These are phyloP conservation scores for Lophius americanus DNA, from an alignment of 2,797 vertebrate genomes.

Conservation along the genomic window DNA sequence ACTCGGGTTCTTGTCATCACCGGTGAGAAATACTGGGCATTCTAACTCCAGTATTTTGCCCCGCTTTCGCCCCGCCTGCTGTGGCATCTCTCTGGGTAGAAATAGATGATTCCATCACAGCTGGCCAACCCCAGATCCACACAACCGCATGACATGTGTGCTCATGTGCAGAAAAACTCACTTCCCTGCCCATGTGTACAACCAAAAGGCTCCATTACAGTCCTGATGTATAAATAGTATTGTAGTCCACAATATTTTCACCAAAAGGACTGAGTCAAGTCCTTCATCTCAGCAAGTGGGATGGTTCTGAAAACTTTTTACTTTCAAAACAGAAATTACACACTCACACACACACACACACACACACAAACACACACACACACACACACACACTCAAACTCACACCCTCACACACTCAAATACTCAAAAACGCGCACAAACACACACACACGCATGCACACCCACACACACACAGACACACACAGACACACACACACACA, in stretches of 20 bases:
- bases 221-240: neutral
- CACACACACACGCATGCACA: too few species aligned
- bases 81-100: conserved; percentile 17
- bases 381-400: too few species aligned
- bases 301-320: too few species aligned
- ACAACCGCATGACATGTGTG: neutral
- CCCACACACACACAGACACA: too few species aligned
- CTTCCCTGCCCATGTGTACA: conserved; percentile 11
- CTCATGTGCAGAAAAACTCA: conserved; percentile 6
- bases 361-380: too few species aligned
- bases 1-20: conserved; percentile 46
- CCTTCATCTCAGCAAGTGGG: too few species aligned
- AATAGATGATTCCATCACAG: conserved; percentile 6
- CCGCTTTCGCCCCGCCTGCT: conserved; percentile 12
- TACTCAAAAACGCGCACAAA: too few species aligned
- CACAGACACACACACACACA: too few species aligned
- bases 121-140: conserved; percentile 36
- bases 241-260: neutral
- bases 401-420: too few species aligned
- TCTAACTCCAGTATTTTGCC: conserved; percentile 31
- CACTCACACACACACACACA: too few species aligned
- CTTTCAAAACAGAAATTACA: too few species aligned
- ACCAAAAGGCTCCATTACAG: neutral
- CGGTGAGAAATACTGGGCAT: conserved; percentile 30
- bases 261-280: neutral